Evolutionary conservation across 2,797 vertebrate species (phyloP).

Genomic region (Scolopax rusticola): DNA sequence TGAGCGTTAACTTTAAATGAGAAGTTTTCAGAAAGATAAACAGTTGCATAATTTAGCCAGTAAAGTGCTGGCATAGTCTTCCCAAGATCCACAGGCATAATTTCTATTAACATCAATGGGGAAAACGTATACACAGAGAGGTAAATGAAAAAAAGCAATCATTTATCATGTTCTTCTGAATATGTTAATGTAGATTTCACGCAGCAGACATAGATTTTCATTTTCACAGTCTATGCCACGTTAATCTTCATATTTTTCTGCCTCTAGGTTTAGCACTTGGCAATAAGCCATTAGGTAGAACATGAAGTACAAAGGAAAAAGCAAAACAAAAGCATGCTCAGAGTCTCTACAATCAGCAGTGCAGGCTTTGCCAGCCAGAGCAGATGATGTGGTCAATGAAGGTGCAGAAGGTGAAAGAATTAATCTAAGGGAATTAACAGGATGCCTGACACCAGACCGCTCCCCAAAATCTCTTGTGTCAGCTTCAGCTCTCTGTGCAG

Average conservation of each 20-base stretch:
- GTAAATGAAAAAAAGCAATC: not conserved
- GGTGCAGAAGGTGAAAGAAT: slow-evolving; percentile 30
- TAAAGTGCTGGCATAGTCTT: not conserved
- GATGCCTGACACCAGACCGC: not conserved
- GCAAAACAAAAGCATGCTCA: not conserved
- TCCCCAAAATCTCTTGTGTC: not conserved
- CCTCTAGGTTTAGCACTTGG: slow-evolving; percentile 5
- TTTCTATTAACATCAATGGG: not conserved
- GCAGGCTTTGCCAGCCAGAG: not conserved
- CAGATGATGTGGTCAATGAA: slow-evolving; percentile 40
- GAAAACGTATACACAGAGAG: not conserved
- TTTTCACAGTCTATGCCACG: not conserved
- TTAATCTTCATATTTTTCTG: slow-evolving; percentile 26
- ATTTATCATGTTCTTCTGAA: not conserved
- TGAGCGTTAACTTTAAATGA: not conserved
- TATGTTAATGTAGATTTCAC: not conserved
- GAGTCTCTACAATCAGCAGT: not conserved
- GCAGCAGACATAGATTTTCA: not conserved
- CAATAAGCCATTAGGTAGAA: not conserved
- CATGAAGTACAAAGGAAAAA: slow-evolving; percentile 15
- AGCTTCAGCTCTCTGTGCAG: not conserved
- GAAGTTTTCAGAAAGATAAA: not conserved
- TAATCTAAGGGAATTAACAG: slow-evolving; percentile 26
- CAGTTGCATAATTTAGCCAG: not conserved
- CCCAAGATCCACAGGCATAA: not conserved